Evolutionary conservation across 2,888 invertebrate species (phyloP).

Genomic region (Pocota personata): DNA sequence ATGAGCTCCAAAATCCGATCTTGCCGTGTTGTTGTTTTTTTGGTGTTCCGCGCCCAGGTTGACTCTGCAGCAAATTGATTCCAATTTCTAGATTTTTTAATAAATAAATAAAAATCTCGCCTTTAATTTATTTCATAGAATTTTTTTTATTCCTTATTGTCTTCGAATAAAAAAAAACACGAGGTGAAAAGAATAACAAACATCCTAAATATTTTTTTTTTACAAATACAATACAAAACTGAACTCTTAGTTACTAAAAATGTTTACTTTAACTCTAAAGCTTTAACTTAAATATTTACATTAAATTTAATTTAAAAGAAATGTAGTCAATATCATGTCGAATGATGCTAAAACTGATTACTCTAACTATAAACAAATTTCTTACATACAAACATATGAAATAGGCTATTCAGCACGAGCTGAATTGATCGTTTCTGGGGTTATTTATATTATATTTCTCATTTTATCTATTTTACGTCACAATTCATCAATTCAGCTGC

Average conservation of each 20-base stretch:
- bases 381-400: not conserved
- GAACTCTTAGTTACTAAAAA: conserved; percentile 14
- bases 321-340: not conserved
- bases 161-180: conserved; percentile 26
- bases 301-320: not conserved
- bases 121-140: conserved; percentile 5
- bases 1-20: too few species aligned
- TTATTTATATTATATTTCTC: not conserved
- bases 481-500: too few species aligned
- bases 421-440: not conserved
- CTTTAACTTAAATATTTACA: conserved; percentile 30
- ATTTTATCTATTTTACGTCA: too few species aligned
- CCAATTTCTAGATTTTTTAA: too few species aligned
- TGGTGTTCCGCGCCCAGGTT: too few species aligned
- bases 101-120: too few species aligned
- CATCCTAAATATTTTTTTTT: too few species aligned
- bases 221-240: conserved; percentile 27
- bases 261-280: conserved; percentile 14
- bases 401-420: not conserved
- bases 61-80: too few species aligned
- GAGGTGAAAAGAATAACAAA: not conserved
- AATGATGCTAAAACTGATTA: not conserved
- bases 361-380: not conserved
- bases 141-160: conserved; percentile 44
- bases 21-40: too few species aligned